These are phyloP conservation scores for Turnix velox DNA, from an alignment of 2,113 vertebrate species.

Conservation along the genomic window DNA sequence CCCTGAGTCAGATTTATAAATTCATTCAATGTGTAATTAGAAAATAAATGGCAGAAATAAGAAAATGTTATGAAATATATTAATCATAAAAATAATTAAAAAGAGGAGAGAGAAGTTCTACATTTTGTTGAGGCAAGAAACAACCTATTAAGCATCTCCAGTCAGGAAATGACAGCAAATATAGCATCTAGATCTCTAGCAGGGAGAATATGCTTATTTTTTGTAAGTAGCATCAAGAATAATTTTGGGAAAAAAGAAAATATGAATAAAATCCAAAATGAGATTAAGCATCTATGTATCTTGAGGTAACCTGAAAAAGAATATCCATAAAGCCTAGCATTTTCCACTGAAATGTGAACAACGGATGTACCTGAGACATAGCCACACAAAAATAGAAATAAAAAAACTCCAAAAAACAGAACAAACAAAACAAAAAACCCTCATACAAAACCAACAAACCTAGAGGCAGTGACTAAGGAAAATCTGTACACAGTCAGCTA, in stretches of 20 bases:
- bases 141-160: neutral
- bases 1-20: neutral
- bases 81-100: neutral
- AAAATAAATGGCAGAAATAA: neutral
- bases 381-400: neutral
- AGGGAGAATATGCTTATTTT: neutral
- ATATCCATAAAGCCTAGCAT: neutral
- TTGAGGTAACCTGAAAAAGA: neutral
- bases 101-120: neutral
- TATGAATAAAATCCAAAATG: neutral
- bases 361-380: neutral
- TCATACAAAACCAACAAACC: neutral
- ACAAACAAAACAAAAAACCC: neutral
- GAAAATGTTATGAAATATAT: neutral
- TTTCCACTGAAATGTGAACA: neutral
- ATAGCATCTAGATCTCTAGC: neutral
- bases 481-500: neutral
- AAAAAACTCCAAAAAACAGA: neutral
- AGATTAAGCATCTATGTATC: neutral
- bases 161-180: neutral
- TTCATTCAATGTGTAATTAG: neutral
- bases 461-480: neutral
- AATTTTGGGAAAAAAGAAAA: rapidly evolving
- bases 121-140: neutral
- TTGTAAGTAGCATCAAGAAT: neutral